A percentile compares a stretch with the other conserved stretches of the same genome.
These are phyloP conservation scores for Scaptomyza montana DNA, from an alignment of 1,140 invertebrate genomes.

Conservation along the genomic window DNA sequence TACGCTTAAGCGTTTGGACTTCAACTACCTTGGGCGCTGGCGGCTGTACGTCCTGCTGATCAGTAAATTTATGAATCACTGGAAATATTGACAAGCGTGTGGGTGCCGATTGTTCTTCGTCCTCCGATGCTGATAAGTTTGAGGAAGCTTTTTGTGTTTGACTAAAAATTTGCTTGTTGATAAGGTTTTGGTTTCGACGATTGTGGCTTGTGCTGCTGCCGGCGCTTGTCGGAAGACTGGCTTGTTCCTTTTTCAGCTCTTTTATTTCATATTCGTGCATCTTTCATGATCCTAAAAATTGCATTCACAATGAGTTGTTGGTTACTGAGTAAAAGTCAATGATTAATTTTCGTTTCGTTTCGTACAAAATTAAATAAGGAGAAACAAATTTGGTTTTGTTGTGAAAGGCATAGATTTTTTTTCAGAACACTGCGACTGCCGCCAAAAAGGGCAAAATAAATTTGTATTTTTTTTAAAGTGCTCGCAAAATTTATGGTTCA, in stretches of 20 bases:
- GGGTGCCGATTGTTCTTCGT: no score
- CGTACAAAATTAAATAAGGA: no score
- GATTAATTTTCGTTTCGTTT: no score
- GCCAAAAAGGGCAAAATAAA: no score
- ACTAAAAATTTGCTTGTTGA: not conserved
- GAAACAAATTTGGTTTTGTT: no score
- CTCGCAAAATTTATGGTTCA: no score
- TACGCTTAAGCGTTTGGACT: constrained; percentile 21
- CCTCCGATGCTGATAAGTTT: constrained; percentile 12
- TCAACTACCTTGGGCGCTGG: not conserved
- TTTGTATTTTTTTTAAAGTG: no score
- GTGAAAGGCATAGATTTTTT: no score
- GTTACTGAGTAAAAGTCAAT: no score
- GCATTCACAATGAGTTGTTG: not conserved
- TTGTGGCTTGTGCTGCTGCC: constrained; percentile 20
- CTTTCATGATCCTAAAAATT: constrained; percentile 78
- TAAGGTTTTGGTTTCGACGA: not conserved
- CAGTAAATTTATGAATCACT: constrained; percentile 21
- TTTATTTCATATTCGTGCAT: constrained; percentile 82
- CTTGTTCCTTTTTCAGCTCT: constrained; percentile 74
- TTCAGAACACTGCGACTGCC: no score
- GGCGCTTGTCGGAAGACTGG: constrained; percentile 69
- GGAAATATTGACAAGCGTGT: constrained; percentile 13
- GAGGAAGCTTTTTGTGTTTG: constrained; percentile 16
- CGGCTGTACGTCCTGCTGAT: constrained; percentile 27